These are phyloP conservation scores for Tillus elongatus DNA, from an alignment of 2,888 invertebrate genomes.

Conservation along the genomic window DNA sequence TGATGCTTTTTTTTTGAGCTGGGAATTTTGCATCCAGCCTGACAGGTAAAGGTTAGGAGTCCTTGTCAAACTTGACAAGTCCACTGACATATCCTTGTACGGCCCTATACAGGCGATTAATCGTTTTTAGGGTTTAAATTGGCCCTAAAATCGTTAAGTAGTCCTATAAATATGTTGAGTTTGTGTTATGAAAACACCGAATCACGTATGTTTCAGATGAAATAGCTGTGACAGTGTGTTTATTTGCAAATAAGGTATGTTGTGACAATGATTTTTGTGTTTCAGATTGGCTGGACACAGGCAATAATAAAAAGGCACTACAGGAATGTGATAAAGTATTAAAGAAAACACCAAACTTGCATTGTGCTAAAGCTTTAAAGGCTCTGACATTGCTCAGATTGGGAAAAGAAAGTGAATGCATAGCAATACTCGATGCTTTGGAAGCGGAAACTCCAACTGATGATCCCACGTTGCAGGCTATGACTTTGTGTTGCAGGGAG, in stretches of 20 bases:
- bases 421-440: constrained; percentile 63
- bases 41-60: too few species aligned
- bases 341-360: constrained; percentile 82
- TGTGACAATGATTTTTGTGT: too few species aligned
- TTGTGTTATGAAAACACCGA: too few species aligned
- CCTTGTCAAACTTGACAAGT: too few species aligned
- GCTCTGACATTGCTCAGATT: constrained; percentile 83
- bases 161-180: too few species aligned
- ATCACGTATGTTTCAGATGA: too few species aligned
- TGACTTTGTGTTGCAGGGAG: constrained; percentile 91
- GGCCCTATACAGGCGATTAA: too few species aligned
- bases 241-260: constrained; percentile 16
- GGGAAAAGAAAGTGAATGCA: constrained; percentile 75
- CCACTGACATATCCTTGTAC: too few species aligned
- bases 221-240: constrained; percentile 20
- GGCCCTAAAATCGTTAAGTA: too few species aligned
- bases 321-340: constrained; percentile 95
- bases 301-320: constrained; percentile 92
- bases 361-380: constrained; percentile 87
- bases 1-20: too few species aligned
- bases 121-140: too few species aligned
- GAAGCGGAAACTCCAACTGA: constrained; percentile 77
- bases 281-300: constrained; percentile 88
- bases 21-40: too few species aligned
- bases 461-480: constrained; percentile 88